Evolutionary conservation across 2,797 vertebrate species (phyloP).

Genomic region (Gobionotothen gibberifrons): DNA sequence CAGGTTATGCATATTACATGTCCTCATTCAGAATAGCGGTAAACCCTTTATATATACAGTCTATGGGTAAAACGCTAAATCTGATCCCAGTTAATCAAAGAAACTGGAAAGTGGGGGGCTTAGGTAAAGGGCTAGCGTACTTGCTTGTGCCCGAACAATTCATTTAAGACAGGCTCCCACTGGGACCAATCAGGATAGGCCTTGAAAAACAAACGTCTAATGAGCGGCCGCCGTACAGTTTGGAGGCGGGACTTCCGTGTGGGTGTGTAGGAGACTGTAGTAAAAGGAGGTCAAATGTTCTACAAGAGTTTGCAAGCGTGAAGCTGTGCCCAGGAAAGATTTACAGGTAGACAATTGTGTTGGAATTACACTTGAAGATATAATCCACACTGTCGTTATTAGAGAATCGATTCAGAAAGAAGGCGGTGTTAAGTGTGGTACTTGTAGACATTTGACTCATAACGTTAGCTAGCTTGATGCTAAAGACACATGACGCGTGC

Average conservation of each 20-base stretch:
- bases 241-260: slow-evolving; percentile 50
- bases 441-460: background rate
- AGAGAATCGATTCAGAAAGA: background rate
- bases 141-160: slow-evolving; percentile 31
- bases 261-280: slow-evolving; percentile 50
- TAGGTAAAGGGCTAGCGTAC: background rate
- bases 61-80: background rate
- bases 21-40: too few species aligned
- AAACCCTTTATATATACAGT: too few species aligned
- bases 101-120: background rate
- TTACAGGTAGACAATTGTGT: background rate
- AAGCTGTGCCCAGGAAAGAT: background rate
- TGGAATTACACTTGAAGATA: background rate
- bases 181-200: slow-evolving; percentile 41
- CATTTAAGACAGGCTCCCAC: slow-evolving; percentile 4
- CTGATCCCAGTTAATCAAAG: slow-evolving; percentile 23
- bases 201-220: slow-evolving; percentile 1
- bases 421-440: background rate
- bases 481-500: slow-evolving; percentile 52
- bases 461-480: slow-evolving; percentile 38
- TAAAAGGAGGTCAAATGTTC: slow-evolving; percentile 75
- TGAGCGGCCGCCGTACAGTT: background rate
- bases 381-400: background rate
- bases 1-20: background rate
- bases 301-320: slow-evolving; percentile 50